Percentiles rank a stretch among this genome's conserved stretches.
Evolutionary conservation across 2,113 vertebrate species (phyloP).

Genomic region (Microtus montanus): DNA sequence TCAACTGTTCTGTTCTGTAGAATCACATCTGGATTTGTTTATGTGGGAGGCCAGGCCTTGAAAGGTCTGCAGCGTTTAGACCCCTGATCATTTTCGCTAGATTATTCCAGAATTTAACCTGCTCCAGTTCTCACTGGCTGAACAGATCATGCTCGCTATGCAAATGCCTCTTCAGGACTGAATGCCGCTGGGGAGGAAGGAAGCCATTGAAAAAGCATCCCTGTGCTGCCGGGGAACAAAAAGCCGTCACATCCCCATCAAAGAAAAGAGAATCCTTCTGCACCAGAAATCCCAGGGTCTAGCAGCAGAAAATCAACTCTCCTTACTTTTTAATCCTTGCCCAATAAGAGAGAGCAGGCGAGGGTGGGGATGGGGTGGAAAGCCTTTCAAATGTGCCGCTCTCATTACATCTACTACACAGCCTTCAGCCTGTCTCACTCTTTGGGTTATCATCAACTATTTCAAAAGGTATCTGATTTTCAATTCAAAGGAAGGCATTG

Average conservation of each 20-base stretch:
- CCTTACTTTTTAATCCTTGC: background rate
- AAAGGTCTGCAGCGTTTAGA: slow-evolving; percentile 72
- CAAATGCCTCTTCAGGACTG: slow-evolving; percentile 71
- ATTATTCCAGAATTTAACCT: slow-evolving; percentile 63
- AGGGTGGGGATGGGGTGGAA: background rate
- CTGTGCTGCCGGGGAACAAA: slow-evolving; percentile 34
- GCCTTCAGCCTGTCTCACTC: background rate
- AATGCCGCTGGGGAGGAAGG: slow-evolving; percentile 67
- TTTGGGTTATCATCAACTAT: background rate
- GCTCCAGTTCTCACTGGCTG: background rate
- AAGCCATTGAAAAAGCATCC: slow-evolving; percentile 69
- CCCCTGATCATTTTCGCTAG: slow-evolving; percentile 49
- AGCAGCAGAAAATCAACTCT: slow-evolving; percentile 52
- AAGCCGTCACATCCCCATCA: slow-evolving; percentile 33
- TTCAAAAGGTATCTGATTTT: background rate
- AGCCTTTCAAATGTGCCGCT: background rate
- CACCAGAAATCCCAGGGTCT: slow-evolving; percentile 11
- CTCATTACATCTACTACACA: background rate
- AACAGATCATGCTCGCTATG: slow-evolving; percentile 58
- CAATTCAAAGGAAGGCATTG: background rate
- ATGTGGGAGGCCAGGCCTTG: slow-evolving; percentile 39
- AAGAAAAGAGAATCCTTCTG: slow-evolving; percentile 49
- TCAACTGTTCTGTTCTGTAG: slow-evolving; percentile 68
- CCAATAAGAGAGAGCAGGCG: background rate
- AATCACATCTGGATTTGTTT: slow-evolving; percentile 62